These are phyloP conservation scores for Oxyscelio sp. DNA, from an alignment of 2,888 invertebrate genomes.

Conservation along the genomic window DNA sequence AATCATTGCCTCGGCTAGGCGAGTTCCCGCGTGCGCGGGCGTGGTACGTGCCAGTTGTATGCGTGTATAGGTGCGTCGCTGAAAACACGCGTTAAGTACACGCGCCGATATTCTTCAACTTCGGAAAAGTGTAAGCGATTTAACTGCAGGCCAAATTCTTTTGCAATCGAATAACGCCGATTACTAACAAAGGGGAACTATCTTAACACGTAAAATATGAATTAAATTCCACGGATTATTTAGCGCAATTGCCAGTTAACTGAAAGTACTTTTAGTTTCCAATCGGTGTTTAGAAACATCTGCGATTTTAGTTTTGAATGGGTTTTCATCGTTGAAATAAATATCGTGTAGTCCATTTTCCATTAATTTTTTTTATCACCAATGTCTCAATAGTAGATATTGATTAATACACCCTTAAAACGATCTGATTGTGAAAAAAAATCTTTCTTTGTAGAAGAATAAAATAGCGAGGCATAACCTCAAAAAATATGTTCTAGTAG, in stretches of 20 bases:
- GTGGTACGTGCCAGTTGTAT: conserved; percentile 79
- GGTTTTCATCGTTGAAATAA: conserved; percentile 2
- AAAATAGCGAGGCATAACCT: no score
- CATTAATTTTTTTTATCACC: no score
- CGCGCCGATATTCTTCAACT: conserved; percentile 57
- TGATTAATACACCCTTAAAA: no score
- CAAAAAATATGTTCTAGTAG: no score
- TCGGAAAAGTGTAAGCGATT: conserved; percentile 52
- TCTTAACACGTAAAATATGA: conserved; percentile 37
- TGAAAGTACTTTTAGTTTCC: conserved; percentile 13
- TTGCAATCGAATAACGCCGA: conserved; percentile 32
- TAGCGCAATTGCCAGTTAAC: conserved; percentile 22
- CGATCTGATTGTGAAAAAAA: no score
- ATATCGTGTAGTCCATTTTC: no score
- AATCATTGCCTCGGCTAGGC: conserved; percentile 83
- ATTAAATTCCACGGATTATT: conserved; percentile 48
- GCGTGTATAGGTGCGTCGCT: conserved; percentile 13
- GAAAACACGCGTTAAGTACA: conserved; percentile 37
- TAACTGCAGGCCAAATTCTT: conserved; percentile 57
- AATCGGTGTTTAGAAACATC: no score
- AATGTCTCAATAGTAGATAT: no score
- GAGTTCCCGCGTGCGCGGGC: conserved; percentile 85
- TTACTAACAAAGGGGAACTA: conserved; percentile 58
- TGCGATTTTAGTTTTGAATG: no score
- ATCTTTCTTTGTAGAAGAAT: no score